phyloP scores from a whole-genome alignment of 2,113 vertebrate species.

The Nanger granti region DNA sequence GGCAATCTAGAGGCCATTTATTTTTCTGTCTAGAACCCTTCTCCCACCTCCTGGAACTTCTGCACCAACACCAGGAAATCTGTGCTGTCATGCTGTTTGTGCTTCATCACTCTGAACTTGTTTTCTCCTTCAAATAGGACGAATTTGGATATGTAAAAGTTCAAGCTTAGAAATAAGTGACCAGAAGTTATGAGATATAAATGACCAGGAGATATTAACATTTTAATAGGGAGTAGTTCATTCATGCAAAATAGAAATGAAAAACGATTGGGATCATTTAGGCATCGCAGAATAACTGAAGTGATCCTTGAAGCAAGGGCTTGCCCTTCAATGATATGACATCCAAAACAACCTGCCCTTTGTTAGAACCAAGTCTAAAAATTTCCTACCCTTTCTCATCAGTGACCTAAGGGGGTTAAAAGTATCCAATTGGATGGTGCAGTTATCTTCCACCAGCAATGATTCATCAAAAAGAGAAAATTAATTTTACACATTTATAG shows the following conservation, averaged over 20 bases:
- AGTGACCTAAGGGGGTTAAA: neutral
- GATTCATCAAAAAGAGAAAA: neutral
- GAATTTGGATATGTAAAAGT: neutral
- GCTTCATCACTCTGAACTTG: neutral
- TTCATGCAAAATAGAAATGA: neutral
- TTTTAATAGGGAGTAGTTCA: constrained; percentile 28
- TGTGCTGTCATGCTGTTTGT: neutral
- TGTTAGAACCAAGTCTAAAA: neutral
- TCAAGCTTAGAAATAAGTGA: constrained; percentile 21
- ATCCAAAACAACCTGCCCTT: neutral
- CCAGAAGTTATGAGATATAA: neutral
- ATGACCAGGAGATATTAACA: constrained; percentile 28
- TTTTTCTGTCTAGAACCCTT: neutral
- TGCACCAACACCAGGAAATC: neutral
- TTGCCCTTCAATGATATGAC: neutral
- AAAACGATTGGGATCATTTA: neutral
- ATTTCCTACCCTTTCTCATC: neutral
- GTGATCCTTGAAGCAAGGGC: neutral
- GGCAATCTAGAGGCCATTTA: neutral
- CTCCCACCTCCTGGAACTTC: neutral
- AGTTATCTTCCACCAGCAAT: neutral
- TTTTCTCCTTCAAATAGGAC: neutral
- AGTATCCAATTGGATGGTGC: neutral
- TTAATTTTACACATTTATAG: neutral
- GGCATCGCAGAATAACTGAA: neutral